Base-by-base conservation (phyloP, 37 sponge, comb jelly and placozoan genomes). In the Aplysina aerophoba region DNA sequence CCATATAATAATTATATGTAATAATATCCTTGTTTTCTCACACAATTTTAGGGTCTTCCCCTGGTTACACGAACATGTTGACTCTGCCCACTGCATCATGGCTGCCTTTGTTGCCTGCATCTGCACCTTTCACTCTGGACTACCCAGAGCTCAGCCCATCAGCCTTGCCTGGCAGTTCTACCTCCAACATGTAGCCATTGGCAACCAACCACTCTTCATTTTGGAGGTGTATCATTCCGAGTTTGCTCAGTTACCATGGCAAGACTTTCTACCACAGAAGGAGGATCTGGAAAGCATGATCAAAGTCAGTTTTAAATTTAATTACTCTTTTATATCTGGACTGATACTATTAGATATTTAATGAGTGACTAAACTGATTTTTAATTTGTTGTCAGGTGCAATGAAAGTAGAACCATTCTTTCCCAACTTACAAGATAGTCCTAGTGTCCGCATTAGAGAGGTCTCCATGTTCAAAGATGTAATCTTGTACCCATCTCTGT, bases 171-270 rank as follows among this genome's bases (percentile, higher is more conserved):
- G 92, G 92, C 21, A 53, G 50, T 85, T 84, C 66, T 95, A 95
- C 80, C 87, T 79, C 54, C 40, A 67, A 0, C 30, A 84, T 38
- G 40, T 95, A 27, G 81, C 90, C 53, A 27, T 86, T 27, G 59
- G 83, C 21, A 62, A 16, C 27, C 81, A 83, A 8, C 85, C 91
- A 17, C 80, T 59, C 44, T 89, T 85, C 67, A 57, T 91, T 56
- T 60, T 91, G n/a, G 65, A 83, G 28, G 73, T 84, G 44, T 91
- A 93, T 56, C 96, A 96, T 64, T 11, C 69, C 25, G 59, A 81
- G 54, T 69, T 96, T 36, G 68, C 79, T 15, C 50, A 80, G 50
- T 50, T 96, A 30, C 96, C 87, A 21, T 96, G 96, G 96, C 54
- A 80, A 16, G 21, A 38, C 17, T 93, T 88, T 62, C n/a, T 81